Base-by-base conservation (phyloP, 2,797 vertebrate genomes). In the Ptychadena robeensis region DNA sequence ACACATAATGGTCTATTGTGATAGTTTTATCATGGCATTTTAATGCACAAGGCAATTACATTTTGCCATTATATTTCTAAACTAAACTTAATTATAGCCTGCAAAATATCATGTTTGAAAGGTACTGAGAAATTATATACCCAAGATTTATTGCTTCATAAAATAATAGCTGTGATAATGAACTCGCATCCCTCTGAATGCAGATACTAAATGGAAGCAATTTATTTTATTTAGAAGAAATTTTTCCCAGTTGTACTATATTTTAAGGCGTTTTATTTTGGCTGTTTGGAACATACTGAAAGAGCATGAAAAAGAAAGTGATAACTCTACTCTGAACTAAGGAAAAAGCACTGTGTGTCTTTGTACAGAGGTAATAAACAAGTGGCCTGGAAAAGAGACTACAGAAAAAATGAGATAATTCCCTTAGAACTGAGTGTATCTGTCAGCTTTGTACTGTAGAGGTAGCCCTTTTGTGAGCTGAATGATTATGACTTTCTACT, bases 31-130 rank as follows among this genome's bases (percentile, higher is more conserved):
- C 81, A 83, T 84, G 71, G 79, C 65, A 75, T 80, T 84, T 84
- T 84, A 75, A 80, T 84, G 77, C 70, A 74, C 64, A 69, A 74
- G 14, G 74, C 53, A 80, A 84, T 84, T 80, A 84, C 53, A 74
- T 80, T 68, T 84, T 70, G 53, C 71, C 31, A 84, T 80, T 84
- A 73, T 80, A 74, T 84, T 80, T 69, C 61, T 74, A 74, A 63
- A 80, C 77, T 80, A 77, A 84, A 70, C 59, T 70, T 84, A 84
- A 84, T 84, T 84, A 84, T 75, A 73, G 71, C n/a, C 53, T 80
- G 64, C 74, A 65, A 84, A 84, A 77, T 79, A 83, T 68, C 64
- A 80, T 80, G 77, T 84, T 84, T 84, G 64, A 57, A 77, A 83
- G 71, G 40, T 67, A 68, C 63, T 53, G 32, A 83, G 75, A 67